Evolutionary conservation across 1,140 invertebrate genomes (phyloP), one percentile per base, ranked within the genome.

Genomic region (Phymorhynchus buccinoides): DNA sequence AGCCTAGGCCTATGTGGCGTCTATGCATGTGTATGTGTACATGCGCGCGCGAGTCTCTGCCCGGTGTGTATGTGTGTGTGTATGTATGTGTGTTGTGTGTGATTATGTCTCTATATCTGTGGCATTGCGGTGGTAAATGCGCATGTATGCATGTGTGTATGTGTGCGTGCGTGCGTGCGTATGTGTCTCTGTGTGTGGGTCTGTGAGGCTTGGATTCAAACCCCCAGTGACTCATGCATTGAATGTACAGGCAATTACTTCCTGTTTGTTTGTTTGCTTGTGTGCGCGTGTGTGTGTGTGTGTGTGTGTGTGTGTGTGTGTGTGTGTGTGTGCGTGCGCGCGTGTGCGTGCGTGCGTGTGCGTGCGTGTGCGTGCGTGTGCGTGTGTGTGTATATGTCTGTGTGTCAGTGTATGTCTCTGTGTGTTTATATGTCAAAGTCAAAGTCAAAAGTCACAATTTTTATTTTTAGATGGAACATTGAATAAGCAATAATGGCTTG

Each of bases 121-220:
- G n/a, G 62, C 30, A n/a, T 12, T 66, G 62, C 30, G 27, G 22
- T 6, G 4, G 62, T 66, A n/a, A 6, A n/a, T 14, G 62, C 27
- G 62, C 37, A 35, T 30, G 32, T 73, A 18, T 73, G 68, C 37
- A 35, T 73, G 68, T 73, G 68, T 73, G 35, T 37, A 18, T 73
- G 68, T 73, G 68, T 73, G 68, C 37, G 68, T 73, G 68, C 37
- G 68, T 73, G 68, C 37, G 68, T 73, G 68, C 22, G 68, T 73
- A 35, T 1, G 32, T 37, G 68, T 37, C 30, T 35, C 30, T 35
- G 32, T 18, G 32, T 35, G 32, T 37, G 68, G 14, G 32, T 37
- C 30, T 35, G 32, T 73, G 68, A n/a, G n/a, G n/a, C n/a, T n/a
- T n/a, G n/a, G n/a, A n/a, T n/a, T n/a, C n/a, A n/a, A n/a, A n/a